Evolutionary conservation across 1,140 invertebrate genomes (phyloP), one percentile per base, ranked within the genome.

Genomic region (Drosophila takahashii): DNA sequence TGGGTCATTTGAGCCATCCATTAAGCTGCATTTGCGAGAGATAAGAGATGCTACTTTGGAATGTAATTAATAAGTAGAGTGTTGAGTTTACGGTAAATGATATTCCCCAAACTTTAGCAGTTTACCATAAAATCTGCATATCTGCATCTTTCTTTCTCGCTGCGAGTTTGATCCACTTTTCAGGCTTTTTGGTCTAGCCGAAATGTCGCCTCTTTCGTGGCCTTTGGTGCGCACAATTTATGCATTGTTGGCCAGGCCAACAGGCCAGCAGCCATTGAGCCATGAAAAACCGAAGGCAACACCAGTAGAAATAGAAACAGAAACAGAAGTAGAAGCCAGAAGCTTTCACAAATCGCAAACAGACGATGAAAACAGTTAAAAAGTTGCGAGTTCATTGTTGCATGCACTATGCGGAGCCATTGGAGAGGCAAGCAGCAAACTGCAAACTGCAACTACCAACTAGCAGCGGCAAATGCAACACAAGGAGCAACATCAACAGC

Each of bases 381-480:
- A 81, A 83, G 79, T 89, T 87, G 83, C 83, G 84, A 87, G 83
- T 89, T 87, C 83, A 87, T 89, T 87, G 83, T 79, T 70, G 83
- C 83, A 89, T 89, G 79, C 84, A 72, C 62, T 81, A 41, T 22
- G 10, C 44, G 59, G 41, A 45, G 42, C 39, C 36, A 54, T 56
- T 48, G 70, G 29, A 34, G 59, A 42, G 44, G 62, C 57, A 22
- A 47, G 39, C 27, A 15, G 39, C 39, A 16, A n/a, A n/a, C n/a
- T n/a, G n/a, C n/a, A 22, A 47, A 48, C 27, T 41, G 39, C 39
- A 16, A n/a, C 22, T 22, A 22, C 1, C 22, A 22, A 22, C 22
- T 48, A 22, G 47, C 36, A 32, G 37, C 54, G 39, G 54, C 53
- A 13, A 58, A 15, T 32, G 52, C 56, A 60, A 64, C 56, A 61